These are phyloP conservation scores for Drosophila kikkawai DNA, from an alignment of 1,140 invertebrate genomes.

Conservation along the genomic window DNA sequence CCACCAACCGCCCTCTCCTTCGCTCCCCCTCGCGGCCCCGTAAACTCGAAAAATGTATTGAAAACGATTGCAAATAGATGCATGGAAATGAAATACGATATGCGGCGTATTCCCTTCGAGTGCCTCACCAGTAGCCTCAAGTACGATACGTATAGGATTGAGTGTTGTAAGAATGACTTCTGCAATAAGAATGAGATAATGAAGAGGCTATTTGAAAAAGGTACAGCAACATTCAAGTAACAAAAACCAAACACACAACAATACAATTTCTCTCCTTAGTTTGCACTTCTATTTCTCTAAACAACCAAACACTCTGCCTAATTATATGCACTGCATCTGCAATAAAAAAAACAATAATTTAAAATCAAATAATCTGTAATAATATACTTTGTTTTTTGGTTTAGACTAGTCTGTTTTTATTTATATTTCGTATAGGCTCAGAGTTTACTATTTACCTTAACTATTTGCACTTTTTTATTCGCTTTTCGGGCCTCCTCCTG, in stretches of 20 bases:
- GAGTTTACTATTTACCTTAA: constrained; percentile 50
- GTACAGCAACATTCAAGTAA: constrained; percentile 65
- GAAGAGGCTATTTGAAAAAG: constrained; percentile 78
- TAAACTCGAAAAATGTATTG: constrained; percentile 29
- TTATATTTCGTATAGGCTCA: constrained; percentile 18
- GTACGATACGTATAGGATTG: constrained; percentile 76
- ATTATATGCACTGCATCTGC: constrained; percentile 65
- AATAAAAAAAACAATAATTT: constrained; percentile 38
- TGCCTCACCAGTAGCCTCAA: constrained; percentile 75
- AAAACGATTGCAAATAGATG: constrained; percentile 58
- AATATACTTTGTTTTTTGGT: constrained; percentile 37
- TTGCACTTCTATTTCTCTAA: constrained; percentile 63
- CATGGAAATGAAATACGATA: constrained; percentile 77
- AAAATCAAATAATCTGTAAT: constrained; percentile 52
- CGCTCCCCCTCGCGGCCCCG: constrained; percentile 16
- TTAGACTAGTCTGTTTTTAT: constrained; percentile 32
- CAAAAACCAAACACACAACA: constrained; percentile 41
- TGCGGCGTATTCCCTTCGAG: constrained; percentile 76
- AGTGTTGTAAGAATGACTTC: constrained; percentile 82
- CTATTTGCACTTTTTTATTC: constrained; percentile 43
- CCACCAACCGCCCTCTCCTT: constrained; percentile 8
- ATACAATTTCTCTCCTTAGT: constrained; percentile 58
- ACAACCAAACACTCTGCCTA: constrained; percentile 46
- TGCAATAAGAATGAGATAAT: constrained; percentile 84
- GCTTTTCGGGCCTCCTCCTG: constrained; percentile 25